Evolutionary conservation across 2,113 vertebrate genomes (phyloP).

Genomic region (Plectropomus leopardus): DNA sequence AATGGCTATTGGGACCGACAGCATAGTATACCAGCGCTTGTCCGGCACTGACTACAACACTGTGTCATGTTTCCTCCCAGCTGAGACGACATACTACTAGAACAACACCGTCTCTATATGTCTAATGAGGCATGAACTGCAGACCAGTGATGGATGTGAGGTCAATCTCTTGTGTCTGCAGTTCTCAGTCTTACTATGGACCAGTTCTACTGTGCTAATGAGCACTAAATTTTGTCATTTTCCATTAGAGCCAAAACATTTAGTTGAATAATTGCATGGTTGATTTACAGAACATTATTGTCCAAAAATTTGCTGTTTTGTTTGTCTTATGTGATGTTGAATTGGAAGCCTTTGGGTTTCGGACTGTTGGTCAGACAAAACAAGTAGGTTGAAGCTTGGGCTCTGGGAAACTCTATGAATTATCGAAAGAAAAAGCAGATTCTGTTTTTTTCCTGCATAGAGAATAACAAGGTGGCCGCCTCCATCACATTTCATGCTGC

Average conservation of each 20-base stretch:
- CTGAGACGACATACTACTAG: constrained; percentile 40
- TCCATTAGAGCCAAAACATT: neutral
- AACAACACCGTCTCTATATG: constrained; percentile 70
- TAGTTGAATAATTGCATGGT: neutral
- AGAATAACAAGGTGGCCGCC: too few relatives aligned
- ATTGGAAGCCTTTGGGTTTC: neutral
- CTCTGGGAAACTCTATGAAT: neutral
- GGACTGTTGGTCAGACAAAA: neutral
- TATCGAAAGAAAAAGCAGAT: too few relatives aligned
- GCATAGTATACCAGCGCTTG: constrained; percentile 13
- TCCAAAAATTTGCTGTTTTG: neutral
- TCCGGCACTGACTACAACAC: constrained; percentile 50
- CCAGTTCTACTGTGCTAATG: neutral
- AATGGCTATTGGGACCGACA: constrained; percentile 57
- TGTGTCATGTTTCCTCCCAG: constrained; percentile 66
- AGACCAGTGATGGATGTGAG: constrained; percentile 44
- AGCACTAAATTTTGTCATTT: neutral
- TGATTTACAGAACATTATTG: neutral
- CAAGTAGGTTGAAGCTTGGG: neutral
- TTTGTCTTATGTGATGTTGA: neutral
- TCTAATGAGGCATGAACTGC: constrained; percentile 50
- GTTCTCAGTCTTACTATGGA: constrained; percentile 39
- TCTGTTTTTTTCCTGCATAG: too few relatives aligned
- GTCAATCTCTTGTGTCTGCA: constrained; percentile 30
- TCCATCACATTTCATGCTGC: too few relatives aligned